phyloP scores from a whole-genome alignment of 1,140 invertebrate species.

The Heliconius melpomene region DNA sequence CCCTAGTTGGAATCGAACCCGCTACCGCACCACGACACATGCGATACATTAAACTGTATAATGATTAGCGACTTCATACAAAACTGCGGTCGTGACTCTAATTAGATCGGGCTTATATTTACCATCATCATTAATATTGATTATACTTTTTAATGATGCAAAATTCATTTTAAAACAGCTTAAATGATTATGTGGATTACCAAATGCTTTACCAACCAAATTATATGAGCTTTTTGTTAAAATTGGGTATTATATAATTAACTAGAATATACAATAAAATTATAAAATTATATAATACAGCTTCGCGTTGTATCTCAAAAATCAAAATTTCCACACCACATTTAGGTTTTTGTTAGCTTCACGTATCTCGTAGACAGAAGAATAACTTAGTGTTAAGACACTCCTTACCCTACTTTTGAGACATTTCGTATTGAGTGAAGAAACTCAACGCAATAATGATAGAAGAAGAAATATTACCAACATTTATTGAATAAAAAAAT shows the following conservation, averaged over 20 bases:
- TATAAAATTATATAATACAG: too few species aligned
- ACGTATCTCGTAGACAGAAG: too few species aligned
- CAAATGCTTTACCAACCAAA: background rate
- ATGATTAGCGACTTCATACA: background rate
- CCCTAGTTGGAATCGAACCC: too few species aligned
- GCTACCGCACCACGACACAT: too few species aligned
- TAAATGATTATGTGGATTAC: constrained; percentile 16
- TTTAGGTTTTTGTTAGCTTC: too few species aligned
- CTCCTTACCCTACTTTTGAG: too few species aligned
- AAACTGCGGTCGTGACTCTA: constrained; percentile 31
- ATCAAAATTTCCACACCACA: too few species aligned
- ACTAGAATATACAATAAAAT: background rate
- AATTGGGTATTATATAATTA: background rate
- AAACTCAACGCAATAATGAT: too few species aligned
- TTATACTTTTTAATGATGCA: constrained; percentile 37
- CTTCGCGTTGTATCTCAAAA: too few species aligned
- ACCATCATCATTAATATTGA: constrained; percentile 40
- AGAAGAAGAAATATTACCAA: too few species aligned
- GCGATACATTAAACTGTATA: background rate
- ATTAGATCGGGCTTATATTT: constrained; percentile 37
- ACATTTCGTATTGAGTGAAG: too few species aligned
- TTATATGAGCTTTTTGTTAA: background rate
- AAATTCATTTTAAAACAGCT: constrained; percentile 29
- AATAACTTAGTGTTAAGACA: too few species aligned
- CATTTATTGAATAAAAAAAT: background rate